phyloP scores from a whole-genome alignment of 1,140 invertebrate species.

The Pseudomyrmex flavicornis region DNA sequence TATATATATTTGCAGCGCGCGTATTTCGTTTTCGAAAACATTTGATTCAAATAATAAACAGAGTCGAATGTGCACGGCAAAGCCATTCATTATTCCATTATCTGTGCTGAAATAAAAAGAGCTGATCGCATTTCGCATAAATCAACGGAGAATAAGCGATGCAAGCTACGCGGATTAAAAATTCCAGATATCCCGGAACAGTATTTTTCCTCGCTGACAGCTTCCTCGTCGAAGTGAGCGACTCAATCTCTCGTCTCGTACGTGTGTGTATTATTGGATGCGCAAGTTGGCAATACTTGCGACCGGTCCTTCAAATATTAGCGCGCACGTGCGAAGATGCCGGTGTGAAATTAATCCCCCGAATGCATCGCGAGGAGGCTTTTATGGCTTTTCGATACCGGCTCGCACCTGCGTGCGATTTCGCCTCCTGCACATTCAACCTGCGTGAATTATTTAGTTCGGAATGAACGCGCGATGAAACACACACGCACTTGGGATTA shows the following conservation, averaged over 20 bases:
- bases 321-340: constrained; percentile 27
- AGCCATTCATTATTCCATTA: constrained; percentile 28
- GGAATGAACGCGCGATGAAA: constrained; percentile 20
- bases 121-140: background rate
- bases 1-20: background rate
- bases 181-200: background rate
- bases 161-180: constrained; percentile 24
- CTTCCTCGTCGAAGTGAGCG: background rate
- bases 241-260: background rate
- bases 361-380: constrained; percentile 2
- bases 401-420: constrained; percentile 54
- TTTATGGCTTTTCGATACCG: constrained; percentile 67
- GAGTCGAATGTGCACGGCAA: background rate
- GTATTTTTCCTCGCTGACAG: constrained; percentile 33
- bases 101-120: background rate
- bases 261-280: background rate
- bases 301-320: constrained; percentile 41
- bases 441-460: constrained; percentile 44
- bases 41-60: background rate
- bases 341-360: constrained; percentile 37
- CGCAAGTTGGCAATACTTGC: background rate
- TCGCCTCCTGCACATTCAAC: constrained; percentile 1
- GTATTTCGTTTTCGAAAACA: background rate
- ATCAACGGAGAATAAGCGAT: constrained; percentile 1
- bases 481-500: constrained; percentile 50